Evolutionary conservation across 2,113 vertebrate species (phyloP).

Genomic region (Lutjanus erythropterus): DNA sequence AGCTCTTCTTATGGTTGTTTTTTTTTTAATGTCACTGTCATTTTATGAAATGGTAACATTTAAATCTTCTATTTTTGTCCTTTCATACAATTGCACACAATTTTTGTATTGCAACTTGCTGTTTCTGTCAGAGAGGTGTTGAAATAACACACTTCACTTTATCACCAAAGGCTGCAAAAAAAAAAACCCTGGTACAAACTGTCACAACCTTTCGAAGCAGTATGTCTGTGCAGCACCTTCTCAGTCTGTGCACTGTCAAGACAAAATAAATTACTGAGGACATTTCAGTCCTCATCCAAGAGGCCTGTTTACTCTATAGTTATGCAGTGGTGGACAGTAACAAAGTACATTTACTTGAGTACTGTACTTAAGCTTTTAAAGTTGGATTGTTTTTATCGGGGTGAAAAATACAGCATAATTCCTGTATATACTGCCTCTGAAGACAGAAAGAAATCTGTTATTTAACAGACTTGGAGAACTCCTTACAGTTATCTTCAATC

Average conservation of each 20-base stretch:
- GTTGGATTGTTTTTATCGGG: too few relatives aligned
- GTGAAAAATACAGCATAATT: too few relatives aligned
- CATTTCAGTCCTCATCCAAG: background rate
- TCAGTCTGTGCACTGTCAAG: background rate
- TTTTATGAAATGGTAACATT: background rate
- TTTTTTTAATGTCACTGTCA: background rate
- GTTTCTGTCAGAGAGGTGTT: background rate
- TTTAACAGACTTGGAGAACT: too few relatives aligned
- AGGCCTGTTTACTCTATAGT: too few relatives aligned
- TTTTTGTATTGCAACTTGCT: too few relatives aligned
- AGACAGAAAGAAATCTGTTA: too few relatives aligned
- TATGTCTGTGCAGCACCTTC: background rate
- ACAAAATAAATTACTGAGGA: slow-evolving; percentile 3
- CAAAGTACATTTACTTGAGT: too few relatives aligned
- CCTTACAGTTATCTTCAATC: too few relatives aligned
- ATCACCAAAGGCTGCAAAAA: background rate
- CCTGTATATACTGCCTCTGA: too few relatives aligned
- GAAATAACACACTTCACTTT: background rate
- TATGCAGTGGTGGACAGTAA: too few relatives aligned
- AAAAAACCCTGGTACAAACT: background rate
- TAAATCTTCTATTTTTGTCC: background rate
- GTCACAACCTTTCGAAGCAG: slow-evolving; percentile 6
- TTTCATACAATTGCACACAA: background rate
- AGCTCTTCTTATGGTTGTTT: too few relatives aligned
- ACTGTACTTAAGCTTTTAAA: too few relatives aligned